A percentile compares a stretch with the other conserved stretches of the same genome.
Conservation (phyloP, 2,113 vertebrate species). For the Carollia perspicillata region DNA sequence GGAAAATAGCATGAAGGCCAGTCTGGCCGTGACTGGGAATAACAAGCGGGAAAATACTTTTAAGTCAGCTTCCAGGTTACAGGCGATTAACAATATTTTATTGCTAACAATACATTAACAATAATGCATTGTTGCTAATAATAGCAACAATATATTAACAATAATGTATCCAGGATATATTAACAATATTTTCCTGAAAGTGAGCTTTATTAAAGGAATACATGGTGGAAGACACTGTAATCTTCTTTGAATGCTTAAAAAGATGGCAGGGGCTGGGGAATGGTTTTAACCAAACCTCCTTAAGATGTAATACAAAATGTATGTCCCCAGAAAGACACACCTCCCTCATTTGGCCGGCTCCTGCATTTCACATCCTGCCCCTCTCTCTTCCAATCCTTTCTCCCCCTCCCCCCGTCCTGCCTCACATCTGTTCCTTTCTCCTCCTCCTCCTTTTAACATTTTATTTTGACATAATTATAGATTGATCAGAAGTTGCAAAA, state of each 20-base stretch:
- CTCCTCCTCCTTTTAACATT: neutral
- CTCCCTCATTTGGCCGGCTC: neutral
- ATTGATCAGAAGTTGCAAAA: neutral
- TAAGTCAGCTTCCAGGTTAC: neutral
- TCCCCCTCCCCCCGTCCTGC: neutral
- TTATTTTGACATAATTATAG: constrained; percentile 11
- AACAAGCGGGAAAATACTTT: neutral
- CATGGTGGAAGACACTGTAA: neutral
- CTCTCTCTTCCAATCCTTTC: neutral
- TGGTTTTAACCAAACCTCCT: neutral
- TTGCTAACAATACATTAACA: neutral
- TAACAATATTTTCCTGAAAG: neutral
- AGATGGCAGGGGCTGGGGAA: neutral
- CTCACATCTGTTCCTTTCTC: neutral
- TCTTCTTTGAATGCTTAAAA: neutral
- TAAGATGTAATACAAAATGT: neutral
- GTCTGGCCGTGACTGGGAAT: neutral
- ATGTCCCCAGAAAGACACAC: neutral
- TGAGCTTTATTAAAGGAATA: neutral
- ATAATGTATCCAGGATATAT: neutral
- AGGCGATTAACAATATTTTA: neutral
- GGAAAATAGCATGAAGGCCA: neutral
- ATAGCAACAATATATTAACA: neutral
- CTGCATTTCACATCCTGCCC: neutral
- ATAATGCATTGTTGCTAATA: neutral